Conservation (phyloP, 2,888 invertebrate species). For the Esperia sulphurella region DNA sequence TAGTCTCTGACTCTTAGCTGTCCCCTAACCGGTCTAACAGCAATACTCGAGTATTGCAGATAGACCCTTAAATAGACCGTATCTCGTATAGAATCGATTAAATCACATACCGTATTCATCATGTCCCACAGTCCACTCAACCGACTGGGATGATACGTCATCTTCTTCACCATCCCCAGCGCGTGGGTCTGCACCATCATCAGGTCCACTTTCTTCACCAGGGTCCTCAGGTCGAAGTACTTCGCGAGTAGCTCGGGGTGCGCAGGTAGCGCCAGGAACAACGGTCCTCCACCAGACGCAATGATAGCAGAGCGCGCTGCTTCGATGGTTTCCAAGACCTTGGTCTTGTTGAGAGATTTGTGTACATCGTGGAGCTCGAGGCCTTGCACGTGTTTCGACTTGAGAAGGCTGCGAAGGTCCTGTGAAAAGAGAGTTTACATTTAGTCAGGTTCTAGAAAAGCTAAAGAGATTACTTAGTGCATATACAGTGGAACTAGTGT, state of each 20-base stretch:
- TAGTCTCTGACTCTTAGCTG: no score
- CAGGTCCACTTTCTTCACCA: constrained; percentile 82
- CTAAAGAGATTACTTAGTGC: no score
- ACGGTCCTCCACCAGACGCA: constrained; percentile 68
- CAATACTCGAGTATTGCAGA: no score
- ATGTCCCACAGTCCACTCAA: constrained; percentile 88
- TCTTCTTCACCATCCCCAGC: constrained; percentile 81
- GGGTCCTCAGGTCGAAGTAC: constrained; percentile 83
- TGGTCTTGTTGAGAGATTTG: constrained; percentile 70
- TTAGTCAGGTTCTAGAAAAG: no score
- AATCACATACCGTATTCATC: constrained; percentile 83
- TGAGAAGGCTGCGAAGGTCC: constrained; percentile 75
- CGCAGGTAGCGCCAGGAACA: constrained; percentile 81
- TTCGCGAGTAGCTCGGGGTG: constrained; percentile 83
- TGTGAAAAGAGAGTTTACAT: constrained; percentile 30
- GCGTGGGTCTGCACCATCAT: constrained; percentile 85
- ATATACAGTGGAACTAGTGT: no score
- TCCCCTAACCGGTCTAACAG: no score
- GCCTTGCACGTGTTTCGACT: constrained; percentile 78
- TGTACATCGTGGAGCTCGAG: constrained; percentile 78
- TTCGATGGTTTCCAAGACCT: constrained; percentile 66
- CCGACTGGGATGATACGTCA: constrained; percentile 87
- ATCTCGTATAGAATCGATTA: neutral
- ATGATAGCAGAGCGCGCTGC: constrained; percentile 64
- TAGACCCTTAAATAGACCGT: no score